Evolutionary conservation across 92 coral and sea anemone species (phyloP).

Genomic region (Zoanthus sociatus): DNA sequence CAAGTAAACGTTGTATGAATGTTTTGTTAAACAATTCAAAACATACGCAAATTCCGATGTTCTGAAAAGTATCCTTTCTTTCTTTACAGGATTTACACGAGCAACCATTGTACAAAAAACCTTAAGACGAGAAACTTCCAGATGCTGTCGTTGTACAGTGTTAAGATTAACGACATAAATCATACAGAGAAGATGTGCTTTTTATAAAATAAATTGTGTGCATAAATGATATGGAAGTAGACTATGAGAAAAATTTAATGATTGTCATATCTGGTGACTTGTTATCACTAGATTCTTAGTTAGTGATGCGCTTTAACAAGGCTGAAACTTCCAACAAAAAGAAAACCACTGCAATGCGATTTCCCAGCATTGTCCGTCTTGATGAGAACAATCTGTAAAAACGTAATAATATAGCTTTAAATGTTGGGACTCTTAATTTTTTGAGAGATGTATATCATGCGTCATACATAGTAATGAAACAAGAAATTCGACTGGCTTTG

Average conservation of each 20-base stretch:
- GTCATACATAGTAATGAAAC: conserved; percentile 36
- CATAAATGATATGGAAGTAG: conserved; percentile 45
- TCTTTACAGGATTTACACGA: conserved; percentile 2
- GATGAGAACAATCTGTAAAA: conserved; percentile 41
- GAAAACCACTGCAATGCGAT: background rate
- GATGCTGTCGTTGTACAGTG: conserved; percentile 40
- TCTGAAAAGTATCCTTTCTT: background rate
- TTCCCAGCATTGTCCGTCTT: background rate
- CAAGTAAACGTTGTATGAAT: too few species aligned
- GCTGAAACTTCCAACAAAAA: conserved; percentile 36
- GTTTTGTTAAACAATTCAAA: too few species aligned
- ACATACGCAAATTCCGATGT: too few species aligned
- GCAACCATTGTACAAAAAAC: conserved; percentile 26
- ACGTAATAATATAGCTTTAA: conserved; percentile 23
- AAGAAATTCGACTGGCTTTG: conserved; percentile 23
- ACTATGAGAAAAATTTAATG: conserved; percentile 14
- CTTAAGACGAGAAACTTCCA: background rate
- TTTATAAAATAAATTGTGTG: conserved; percentile 49
- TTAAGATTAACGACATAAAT: conserved; percentile 30
- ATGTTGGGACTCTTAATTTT: conserved; percentile 46
- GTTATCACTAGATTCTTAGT: conserved; percentile 8
- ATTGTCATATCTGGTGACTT: conserved; percentile 40
- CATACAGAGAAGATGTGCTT: conserved; percentile 49
- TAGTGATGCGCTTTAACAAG: background rate
- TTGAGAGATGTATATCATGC: conserved; percentile 52